These are phyloP conservation scores for Teinopalpus imperialis DNA, from an alignment of 2,888 invertebrate species.

Conservation along the genomic window DNA sequence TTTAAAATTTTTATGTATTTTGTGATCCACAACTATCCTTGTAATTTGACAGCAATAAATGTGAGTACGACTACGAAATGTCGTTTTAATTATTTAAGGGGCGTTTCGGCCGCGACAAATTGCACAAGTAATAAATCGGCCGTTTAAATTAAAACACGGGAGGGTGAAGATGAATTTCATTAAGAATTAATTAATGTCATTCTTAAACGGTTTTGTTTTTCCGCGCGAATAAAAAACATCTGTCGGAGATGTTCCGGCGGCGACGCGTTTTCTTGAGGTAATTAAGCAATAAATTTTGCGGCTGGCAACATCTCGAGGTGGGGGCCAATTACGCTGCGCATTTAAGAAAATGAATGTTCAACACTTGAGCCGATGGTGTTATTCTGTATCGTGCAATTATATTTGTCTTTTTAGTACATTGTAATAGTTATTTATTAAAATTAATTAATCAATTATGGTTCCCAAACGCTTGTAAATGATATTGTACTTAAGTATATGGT, in stretches of 20 bases:
- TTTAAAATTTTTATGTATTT: slow-evolving; percentile 2
- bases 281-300: slow-evolving; percentile 82
- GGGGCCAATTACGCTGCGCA: slow-evolving; percentile 73
- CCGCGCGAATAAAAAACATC: slow-evolving; percentile 79
- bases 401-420: slow-evolving; percentile 3
- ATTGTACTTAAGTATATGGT: no score
- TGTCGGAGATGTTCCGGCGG: slow-evolving; percentile 60
- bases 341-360: slow-evolving; percentile 76
- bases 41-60: slow-evolving; percentile 68
- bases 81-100: slow-evolving; percentile 61
- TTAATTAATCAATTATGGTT: no score
- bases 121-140: slow-evolving; percentile 78
- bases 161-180: slow-evolving; percentile 82
- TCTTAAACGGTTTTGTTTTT: slow-evolving; percentile 81
- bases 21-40: slow-evolving; percentile 41
- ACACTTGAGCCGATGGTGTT: slow-evolving; percentile 44
- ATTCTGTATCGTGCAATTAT: slow-evolving; percentile 33
- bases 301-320: slow-evolving; percentile 75
- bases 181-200: slow-evolving; percentile 83
- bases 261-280: slow-evolving; percentile 80
- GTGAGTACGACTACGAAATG: slow-evolving; percentile 65
- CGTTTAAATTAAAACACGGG: slow-evolving; percentile 77
- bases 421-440: no score
- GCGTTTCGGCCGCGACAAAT: slow-evolving; percentile 69
- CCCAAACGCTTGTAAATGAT: no score